A percentile compares a stretch with the other conserved stretches of the same genome.
phyloP scores from a whole-genome alignment of 2,888 invertebrate genomes.

The Andrena dorsata region DNA sequence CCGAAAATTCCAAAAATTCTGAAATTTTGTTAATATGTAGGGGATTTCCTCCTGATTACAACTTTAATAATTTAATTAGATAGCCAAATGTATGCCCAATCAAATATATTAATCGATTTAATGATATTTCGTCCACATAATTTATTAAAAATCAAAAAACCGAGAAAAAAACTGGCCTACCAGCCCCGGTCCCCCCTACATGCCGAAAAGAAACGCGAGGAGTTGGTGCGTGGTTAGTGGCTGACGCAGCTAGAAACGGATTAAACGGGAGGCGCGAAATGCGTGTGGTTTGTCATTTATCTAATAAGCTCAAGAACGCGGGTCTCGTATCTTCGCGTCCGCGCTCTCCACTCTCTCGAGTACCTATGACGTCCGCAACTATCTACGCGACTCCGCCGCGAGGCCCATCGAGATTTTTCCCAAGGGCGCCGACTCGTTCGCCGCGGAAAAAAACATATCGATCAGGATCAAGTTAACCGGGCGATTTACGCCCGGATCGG shows the following conservation, averaged over 20 bases:
- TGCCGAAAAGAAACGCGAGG: not conserved
- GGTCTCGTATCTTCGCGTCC: slow-evolving; percentile 28
- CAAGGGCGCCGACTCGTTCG: slow-evolving; percentile 17
- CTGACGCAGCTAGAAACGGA: slow-evolving; percentile 27
- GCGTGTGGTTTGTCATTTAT: slow-evolving; percentile 41
- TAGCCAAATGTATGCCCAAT: no score
- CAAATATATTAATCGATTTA: no score
- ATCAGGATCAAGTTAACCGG: not conserved
- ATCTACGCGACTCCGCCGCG: slow-evolving; percentile 10
- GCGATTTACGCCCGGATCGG: not conserved
- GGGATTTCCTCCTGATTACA: no score
- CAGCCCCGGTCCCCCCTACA: no score
- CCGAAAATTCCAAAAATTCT: no score
- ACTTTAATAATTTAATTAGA: no score
- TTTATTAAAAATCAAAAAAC: no score
- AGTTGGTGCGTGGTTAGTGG: slow-evolving; percentile 18
- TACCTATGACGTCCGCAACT: slow-evolving; percentile 11
- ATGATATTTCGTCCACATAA: no score
- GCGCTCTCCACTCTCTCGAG: slow-evolving; percentile 22
- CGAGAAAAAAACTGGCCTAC: no score
- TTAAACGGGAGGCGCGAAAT: not conserved
- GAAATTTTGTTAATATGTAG: no score
- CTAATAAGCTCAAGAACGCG: slow-evolving; percentile 54
- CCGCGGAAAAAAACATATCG: slow-evolving; percentile 39
- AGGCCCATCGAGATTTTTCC: not conserved